phyloP scores from a whole-genome alignment of 2,888 invertebrate genomes.

The Neocrepidodera transversa region DNA sequence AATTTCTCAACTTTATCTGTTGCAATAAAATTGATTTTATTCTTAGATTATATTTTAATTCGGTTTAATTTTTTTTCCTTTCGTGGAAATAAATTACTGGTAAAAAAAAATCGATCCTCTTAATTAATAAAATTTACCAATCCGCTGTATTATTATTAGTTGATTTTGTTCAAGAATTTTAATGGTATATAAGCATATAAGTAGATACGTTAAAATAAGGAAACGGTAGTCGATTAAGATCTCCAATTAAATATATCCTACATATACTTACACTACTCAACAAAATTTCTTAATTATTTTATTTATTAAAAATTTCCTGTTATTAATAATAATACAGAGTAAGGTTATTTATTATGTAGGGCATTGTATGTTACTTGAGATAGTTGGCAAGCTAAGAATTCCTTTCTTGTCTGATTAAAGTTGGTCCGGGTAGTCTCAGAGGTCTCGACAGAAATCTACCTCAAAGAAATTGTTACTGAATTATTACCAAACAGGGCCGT shows the following conservation, averaged over 20 bases:
- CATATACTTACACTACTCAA: constrained; percentile 22
- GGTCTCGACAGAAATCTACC: constrained; percentile 23
- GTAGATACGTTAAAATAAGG: constrained; percentile 28
- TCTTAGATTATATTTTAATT: too few species aligned
- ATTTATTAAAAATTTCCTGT: too few species aligned
- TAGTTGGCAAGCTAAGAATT: constrained; percentile 15
- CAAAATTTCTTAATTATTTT: not conserved
- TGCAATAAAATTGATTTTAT: too few species aligned
- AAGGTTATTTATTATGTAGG: not conserved
- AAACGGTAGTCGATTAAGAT: constrained; percentile 27
- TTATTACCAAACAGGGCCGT: constrained; percentile 9
- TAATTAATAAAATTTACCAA: constrained; percentile 25
- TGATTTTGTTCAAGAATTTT: constrained; percentile 27
- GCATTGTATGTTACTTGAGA: constrained; percentile 26
- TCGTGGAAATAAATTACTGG: constrained; percentile 15
- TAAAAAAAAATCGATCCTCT: constrained; percentile 11
- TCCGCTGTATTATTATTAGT: constrained; percentile 20
- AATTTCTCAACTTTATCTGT: too few species aligned
- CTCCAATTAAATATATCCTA: constrained; percentile 26
- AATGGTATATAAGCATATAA: constrained; percentile 19
- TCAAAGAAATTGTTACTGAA: constrained; percentile 17
- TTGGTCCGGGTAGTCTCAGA: constrained; percentile 28
- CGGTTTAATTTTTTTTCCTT: constrained; percentile 5
- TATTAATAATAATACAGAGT: too few species aligned
- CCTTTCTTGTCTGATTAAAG: constrained; percentile 32